Evolutionary conservation across 1,140 invertebrate genomes (phyloP).

Genomic region (Brachionus rotundiformis): DNA sequence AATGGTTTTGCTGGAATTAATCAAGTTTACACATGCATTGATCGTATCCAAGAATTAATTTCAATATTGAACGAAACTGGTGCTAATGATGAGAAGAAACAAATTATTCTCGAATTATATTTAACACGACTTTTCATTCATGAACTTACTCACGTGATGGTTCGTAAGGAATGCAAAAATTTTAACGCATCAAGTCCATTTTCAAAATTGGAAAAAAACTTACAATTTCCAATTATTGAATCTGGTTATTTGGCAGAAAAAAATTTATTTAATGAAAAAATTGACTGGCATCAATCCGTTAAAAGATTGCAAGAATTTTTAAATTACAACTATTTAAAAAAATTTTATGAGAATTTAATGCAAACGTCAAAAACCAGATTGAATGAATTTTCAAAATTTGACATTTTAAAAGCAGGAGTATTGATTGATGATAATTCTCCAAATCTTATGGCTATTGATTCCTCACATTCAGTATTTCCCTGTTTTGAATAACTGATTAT

Average conservation of each 20-base stretch:
- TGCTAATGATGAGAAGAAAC: not conserved
- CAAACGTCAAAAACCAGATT: not conserved
- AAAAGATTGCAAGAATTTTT: not conserved
- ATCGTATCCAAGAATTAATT: not conserved
- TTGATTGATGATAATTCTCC: not conserved
- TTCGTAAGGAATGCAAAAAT: not conserved
- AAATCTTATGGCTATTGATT: conserved; percentile 1
- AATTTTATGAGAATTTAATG: not conserved
- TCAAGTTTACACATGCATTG: not conserved
- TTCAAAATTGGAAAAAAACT: not conserved
- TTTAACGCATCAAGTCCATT: not conserved
- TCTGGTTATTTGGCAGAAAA: not conserved
- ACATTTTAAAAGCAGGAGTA: not conserved
- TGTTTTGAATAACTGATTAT: not conserved
- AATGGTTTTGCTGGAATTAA: not conserved
- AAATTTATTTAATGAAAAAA: not conserved
- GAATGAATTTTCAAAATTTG: not conserved
- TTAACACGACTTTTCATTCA: not conserved
- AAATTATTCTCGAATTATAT: not conserved
- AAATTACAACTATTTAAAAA: not conserved
- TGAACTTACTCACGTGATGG: not conserved
- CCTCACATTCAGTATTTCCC: not conserved
- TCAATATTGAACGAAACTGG: not conserved
- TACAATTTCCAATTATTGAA: not conserved
- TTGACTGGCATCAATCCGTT: not conserved